A percentile compares a stretch with the other conserved stretches of the same genome.
Evolutionary conservation across 2,113 vertebrate species (phyloP).

Genomic region (Psephotus haematonotus): DNA sequence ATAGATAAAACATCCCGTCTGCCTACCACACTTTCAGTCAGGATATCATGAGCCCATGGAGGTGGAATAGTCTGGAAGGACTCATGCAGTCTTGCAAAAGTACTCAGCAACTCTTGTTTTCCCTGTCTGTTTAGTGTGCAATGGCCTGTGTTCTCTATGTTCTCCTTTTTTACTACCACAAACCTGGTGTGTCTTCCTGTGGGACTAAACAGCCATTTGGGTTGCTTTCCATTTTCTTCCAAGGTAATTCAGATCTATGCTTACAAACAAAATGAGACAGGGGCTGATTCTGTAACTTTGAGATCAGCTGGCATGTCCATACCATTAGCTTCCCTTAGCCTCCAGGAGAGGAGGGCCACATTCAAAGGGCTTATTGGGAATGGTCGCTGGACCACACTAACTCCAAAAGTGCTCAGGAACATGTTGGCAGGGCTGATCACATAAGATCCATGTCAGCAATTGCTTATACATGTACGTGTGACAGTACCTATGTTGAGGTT

Average conservation of each 20-base stretch:
- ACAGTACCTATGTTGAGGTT: not conserved
- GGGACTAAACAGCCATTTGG: not conserved
- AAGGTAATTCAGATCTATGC: not conserved
- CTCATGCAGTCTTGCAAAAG: not conserved
- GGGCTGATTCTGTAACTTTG: not conserved
- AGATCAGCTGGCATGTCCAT: not conserved
- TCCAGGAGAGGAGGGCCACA: not conserved
- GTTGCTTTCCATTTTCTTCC: not conserved
- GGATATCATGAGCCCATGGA: not conserved
- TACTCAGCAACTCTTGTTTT: not conserved
- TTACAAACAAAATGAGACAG: not conserved
- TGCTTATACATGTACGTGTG: not conserved
- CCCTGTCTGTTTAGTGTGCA: too few relatives aligned
- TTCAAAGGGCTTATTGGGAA: not conserved
- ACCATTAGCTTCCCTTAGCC: not conserved
- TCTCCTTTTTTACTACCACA: not conserved
- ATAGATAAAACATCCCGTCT: not conserved
- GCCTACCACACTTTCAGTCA: not conserved
- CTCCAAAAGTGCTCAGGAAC: not conserved
- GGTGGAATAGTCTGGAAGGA: not conserved
- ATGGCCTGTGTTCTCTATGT: not conserved
- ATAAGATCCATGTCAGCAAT: not conserved
- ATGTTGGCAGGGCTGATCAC: not conserved
- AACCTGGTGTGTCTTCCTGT: rapidly evolving
- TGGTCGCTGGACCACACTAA: not conserved